Percentiles rank a stretch among this genome's conserved stretches.
These are phyloP conservation scores for Cinclus mexicanus DNA, from an alignment of 2,113 vertebrate species.

Conservation along the genomic window DNA sequence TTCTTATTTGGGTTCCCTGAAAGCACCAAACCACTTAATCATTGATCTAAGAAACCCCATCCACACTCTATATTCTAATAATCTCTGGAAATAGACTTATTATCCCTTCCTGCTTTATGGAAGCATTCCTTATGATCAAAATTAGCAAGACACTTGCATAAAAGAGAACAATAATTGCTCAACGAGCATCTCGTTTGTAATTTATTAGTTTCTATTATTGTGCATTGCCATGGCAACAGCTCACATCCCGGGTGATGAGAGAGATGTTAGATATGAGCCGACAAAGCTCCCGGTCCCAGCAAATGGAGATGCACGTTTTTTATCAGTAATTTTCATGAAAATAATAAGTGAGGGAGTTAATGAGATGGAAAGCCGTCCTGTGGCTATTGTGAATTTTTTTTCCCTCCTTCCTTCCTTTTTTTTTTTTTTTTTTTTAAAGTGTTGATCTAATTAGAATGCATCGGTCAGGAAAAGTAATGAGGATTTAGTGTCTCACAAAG, in stretches of 20 bases:
- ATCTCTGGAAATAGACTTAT: conserved; percentile 80
- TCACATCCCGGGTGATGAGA: conserved; percentile 78
- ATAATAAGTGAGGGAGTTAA: conserved; percentile 88
- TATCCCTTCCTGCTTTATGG: conserved; percentile 80
- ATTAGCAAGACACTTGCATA: conserved; percentile 87
- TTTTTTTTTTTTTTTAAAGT: conserved; percentile 58
- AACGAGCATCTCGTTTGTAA: conserved; percentile 87
- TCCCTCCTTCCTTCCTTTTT: not conserved
- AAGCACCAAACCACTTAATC: conserved; percentile 76
- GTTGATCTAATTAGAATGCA: conserved; percentile 86
- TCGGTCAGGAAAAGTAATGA: conserved; percentile 85
- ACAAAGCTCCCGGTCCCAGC: conserved; percentile 77
- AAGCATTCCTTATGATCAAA: conserved; percentile 84
- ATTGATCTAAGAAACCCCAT: conserved; percentile 54
- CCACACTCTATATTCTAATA: conserved; percentile 72
- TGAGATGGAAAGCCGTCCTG: conserved; percentile 87
- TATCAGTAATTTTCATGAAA: conserved; percentile 90
- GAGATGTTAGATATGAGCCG: conserved; percentile 83
- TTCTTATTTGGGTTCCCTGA: conserved; percentile 56
- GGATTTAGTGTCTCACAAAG: conserved; percentile 81
- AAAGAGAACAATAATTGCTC: conserved; percentile 88
- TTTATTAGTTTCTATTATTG: conserved; percentile 89
- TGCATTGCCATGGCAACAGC: conserved; percentile 77
- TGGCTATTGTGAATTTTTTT: conserved; percentile 81
- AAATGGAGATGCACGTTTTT: conserved; percentile 86